Evolutionary conservation across 2,113 vertebrate species (phyloP), one percentile per base, ranked within the genome.

Genomic region (Eptatretus burgeri): DNA sequence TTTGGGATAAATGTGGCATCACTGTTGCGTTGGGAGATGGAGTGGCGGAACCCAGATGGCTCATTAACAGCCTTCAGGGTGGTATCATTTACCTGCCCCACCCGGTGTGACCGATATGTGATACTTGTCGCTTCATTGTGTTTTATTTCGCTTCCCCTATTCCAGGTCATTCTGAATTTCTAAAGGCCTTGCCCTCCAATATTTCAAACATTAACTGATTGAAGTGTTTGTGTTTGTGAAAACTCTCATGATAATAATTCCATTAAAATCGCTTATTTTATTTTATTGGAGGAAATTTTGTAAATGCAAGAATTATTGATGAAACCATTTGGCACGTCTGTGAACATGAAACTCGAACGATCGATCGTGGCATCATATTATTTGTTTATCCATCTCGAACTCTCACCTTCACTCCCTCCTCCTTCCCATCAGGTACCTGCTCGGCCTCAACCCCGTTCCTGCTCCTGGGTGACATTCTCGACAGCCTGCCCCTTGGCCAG

Each of bases 371-470:
- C 2, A 8, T 2, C 2, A 2, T 20, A 49, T 19, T 63, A 16
- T 12, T 63, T 70, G 51, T 53, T 20, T 49, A 51, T 49, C 16
- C 5, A 63, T 67, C 60, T 66, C 62, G 63, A 60, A 64, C 52
- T 66, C 64, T 20, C 63, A 69, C 70, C 13, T 65, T 66, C 13
- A 51, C 18, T 18, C 1, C 50, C 64, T 65, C 62, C 50, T 63
- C 17, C 50, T 12, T 70, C 10, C 49, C 50, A 66, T 13, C 49
- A 98, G 91, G 86, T 68, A 84, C 94, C 70, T 94, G 87, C 70
- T 89, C 91, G 2, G 86, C 89, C 14, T 87, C 85, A 9, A 85
- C 84, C 3, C 91, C 87, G 41, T 96, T 98, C 68, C 74, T 98
- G 13, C 75, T 98, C 20, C 73, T 98, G 69, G 91, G 85, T 62